Conservation (phyloP, 2,888 invertebrate species). For the Sinelater perroti region DNA sequence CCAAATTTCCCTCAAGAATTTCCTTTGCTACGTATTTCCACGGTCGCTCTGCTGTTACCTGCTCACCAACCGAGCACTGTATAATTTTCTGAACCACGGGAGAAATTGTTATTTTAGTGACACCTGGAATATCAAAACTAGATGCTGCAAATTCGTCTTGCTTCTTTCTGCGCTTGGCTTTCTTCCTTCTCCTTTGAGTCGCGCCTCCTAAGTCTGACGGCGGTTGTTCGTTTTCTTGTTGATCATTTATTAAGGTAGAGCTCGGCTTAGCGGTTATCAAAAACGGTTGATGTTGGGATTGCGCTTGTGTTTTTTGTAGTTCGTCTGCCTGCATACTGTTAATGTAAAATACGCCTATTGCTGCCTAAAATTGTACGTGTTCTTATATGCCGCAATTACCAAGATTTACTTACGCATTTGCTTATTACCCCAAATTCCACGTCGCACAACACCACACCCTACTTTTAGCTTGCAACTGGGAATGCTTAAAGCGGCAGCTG, state of each 20-base stretch:
- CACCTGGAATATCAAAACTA: conserved; percentile 65
- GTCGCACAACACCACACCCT: background rate
- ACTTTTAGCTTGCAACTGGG: conserved; percentile 1
- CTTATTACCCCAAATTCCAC: background rate
- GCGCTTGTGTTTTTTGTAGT: too few relatives aligned
- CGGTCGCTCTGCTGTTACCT: conserved; percentile 77
- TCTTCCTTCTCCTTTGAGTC: background rate
- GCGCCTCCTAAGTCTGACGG: background rate
- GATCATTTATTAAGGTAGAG: too few relatives aligned
- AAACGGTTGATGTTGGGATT: too few relatives aligned
- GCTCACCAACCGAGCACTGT: conserved; percentile 71
- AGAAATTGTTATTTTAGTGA: conserved; percentile 64
- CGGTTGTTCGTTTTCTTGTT: background rate
- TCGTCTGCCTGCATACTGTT: too few relatives aligned
- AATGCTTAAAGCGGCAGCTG: background rate
- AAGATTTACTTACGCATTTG: background rate
- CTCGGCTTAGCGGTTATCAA: too few relatives aligned
- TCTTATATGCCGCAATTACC: background rate
- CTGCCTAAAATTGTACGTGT: too few relatives aligned
- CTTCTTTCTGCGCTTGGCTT: background rate
- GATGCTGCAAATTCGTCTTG: background rate
- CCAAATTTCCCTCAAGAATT: conserved; percentile 70
- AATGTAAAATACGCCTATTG: too few relatives aligned
- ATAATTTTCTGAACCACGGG: conserved; percentile 69
- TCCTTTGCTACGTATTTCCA: conserved; percentile 74